These are phyloP conservation scores for Glaucomys volans DNA, from an alignment of 2,113 vertebrate genomes.

Conservation along the genomic window DNA sequence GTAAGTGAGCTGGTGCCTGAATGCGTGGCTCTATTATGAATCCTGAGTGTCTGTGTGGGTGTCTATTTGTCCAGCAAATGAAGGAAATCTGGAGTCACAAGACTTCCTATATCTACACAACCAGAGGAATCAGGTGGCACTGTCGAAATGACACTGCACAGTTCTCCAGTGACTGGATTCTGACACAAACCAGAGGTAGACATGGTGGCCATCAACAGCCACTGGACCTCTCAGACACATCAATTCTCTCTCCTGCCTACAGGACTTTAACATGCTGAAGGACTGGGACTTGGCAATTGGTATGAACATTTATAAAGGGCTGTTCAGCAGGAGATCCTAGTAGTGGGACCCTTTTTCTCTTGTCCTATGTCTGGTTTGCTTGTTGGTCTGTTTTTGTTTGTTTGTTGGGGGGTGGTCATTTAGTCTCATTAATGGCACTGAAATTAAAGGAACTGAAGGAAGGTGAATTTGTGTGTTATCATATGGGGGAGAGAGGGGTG, in stretches of 20 bases:
- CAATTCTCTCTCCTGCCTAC: not conserved
- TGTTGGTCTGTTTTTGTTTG: no score
- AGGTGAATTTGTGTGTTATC: not conserved
- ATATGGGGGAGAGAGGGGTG: not conserved
- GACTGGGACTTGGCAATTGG: not conserved
- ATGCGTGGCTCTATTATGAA: not conserved
- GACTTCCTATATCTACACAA: not conserved
- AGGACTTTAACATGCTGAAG: not conserved
- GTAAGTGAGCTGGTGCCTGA: conserved; percentile 77
- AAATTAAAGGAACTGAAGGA: not conserved
- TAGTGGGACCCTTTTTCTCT: not conserved
- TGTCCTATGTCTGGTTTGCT: no score
- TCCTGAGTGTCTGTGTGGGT: rapidly evolving
- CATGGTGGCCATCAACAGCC: no score
- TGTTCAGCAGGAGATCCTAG: not conserved
- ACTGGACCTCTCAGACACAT: no score
- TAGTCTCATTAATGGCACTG: not conserved
- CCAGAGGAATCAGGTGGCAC: not conserved
- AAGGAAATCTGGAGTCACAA: not conserved
- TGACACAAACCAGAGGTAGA: not conserved
- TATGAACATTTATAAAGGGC: not conserved
- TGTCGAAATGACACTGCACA: not conserved
- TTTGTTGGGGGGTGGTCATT: not conserved
- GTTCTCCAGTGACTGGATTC: rapidly evolving
- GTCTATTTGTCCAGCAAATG: not conserved